Percentiles rank a stretch among this genome's conserved stretches.
phyloP scores from a whole-genome alignment of 2,797 vertebrate genomes.

The Sitta carolinensis region DNA sequence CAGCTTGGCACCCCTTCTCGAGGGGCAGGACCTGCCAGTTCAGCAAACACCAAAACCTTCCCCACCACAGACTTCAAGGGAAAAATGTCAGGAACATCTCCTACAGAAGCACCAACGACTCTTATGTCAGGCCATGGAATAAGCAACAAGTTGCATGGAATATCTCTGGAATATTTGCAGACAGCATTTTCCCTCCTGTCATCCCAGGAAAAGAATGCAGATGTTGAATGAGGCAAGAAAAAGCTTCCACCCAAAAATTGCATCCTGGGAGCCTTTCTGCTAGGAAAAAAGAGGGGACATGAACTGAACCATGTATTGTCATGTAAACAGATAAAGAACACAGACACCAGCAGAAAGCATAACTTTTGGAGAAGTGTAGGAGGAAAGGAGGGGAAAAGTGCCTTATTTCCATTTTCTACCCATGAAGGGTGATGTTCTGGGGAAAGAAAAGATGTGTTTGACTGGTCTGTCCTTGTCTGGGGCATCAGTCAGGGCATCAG shows the following conservation, averaged over 20 bases:
- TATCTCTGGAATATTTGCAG: not conserved
- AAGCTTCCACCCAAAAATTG: not conserved
- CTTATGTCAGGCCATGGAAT: not conserved
- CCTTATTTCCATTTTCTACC: not conserved
- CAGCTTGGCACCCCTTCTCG: not conserved
- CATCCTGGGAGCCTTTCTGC: not conserved
- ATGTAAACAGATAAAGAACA: not conserved
- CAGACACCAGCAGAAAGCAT: not conserved
- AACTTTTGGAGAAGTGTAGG: not conserved
- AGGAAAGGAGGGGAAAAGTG: not conserved
- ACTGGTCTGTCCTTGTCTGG: not conserved
- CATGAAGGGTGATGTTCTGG: not conserved
- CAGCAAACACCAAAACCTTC: not conserved
- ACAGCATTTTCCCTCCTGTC: not conserved
- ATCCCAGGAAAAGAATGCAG: not conserved
- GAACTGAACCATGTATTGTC: not conserved
- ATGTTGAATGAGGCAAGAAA: not conserved
- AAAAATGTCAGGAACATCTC: not conserved
- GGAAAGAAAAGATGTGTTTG: not conserved
- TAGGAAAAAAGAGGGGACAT: not conserved
- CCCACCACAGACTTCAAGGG: not conserved
- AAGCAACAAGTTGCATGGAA: not conserved
- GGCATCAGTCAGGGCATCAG: not conserved
- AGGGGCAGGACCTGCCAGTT: not conserved
- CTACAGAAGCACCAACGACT: not conserved